A percentile compares a stretch with the other conserved stretches of the same genome.
These are phyloP conservation scores for Parus major DNA, from an alignment of 2,113 vertebrate genomes.

Conservation along the genomic window DNA sequence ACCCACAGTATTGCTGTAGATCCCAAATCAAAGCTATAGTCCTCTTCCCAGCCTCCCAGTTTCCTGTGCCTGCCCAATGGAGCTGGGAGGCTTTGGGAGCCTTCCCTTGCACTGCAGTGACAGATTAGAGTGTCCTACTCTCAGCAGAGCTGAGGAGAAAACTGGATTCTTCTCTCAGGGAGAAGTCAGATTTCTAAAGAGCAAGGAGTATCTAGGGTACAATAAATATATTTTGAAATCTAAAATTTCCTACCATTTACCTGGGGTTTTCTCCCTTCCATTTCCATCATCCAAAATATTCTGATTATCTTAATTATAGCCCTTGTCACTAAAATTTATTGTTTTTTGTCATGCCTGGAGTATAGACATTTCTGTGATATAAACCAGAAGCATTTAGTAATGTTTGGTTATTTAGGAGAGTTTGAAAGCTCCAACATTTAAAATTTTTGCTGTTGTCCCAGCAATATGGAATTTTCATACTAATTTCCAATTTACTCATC, in stretches of 20 bases:
- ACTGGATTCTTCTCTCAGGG: neutral
- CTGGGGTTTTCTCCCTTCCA: neutral
- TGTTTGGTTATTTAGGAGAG: neutral
- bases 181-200: neutral
- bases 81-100: neutral
- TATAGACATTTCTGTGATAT: neutral
- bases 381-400: neutral
- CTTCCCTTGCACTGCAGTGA: fast-evolving
- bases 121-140: neutral
- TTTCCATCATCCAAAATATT: neutral
- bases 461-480: neutral
- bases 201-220: neutral
- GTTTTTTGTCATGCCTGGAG: neutral
- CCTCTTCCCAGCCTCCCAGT: neutral
- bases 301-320: neutral
- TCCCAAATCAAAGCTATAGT: neutral
- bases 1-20: neutral
- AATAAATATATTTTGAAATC: neutral
- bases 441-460: neutral
- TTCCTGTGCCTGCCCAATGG: neutral
- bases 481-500: neutral
- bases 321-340: neutral
- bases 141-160: neutral
- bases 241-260: neutral
- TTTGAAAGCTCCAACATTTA: neutral